phyloP scores from a whole-genome alignment of 2,888 invertebrate species.

The Watsonalla binaria region DNA sequence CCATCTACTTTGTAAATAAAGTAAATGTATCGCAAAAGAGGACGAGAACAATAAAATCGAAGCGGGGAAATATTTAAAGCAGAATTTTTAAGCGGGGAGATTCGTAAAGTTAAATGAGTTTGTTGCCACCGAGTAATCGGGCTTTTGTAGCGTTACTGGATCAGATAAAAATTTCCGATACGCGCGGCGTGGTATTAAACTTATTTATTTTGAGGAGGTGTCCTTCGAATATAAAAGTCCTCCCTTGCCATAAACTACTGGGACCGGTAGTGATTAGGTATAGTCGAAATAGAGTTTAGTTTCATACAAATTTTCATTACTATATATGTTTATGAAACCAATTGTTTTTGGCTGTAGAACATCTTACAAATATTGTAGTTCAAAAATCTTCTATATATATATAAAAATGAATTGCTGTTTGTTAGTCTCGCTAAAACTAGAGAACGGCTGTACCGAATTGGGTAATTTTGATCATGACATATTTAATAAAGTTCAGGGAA shows the following conservation, averaged over 20 bases:
- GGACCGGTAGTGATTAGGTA: neutral
- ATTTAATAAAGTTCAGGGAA: no score
- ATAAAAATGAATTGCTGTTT: no score
- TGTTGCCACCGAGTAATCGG: constrained; percentile 61
- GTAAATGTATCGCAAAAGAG: constrained; percentile 64
- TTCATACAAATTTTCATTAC: neutral
- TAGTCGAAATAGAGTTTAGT: neutral
- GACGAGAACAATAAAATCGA: constrained; percentile 68
- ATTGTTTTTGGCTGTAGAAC: neutral
- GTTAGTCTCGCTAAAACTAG: no score
- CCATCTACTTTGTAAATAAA: constrained; percentile 60
- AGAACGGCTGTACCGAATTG: no score
- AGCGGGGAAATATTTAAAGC: constrained; percentile 59
- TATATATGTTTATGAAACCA: neutral
- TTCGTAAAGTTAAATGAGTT: constrained; percentile 76
- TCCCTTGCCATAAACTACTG: neutral
- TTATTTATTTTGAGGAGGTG: constrained; percentile 15
- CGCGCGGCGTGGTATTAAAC: constrained; percentile 30
- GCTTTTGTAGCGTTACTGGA: constrained; percentile 59
- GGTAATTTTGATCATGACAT: no score
- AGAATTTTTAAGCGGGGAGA: constrained; percentile 60
- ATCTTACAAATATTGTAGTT: no score
- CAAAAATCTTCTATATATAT: no score
- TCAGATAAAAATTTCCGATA: constrained; percentile 62
- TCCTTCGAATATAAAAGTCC: neutral